Conservation (phyloP, 2,888 invertebrate genomes). For the Eumacrocentrus americanus region DNA sequence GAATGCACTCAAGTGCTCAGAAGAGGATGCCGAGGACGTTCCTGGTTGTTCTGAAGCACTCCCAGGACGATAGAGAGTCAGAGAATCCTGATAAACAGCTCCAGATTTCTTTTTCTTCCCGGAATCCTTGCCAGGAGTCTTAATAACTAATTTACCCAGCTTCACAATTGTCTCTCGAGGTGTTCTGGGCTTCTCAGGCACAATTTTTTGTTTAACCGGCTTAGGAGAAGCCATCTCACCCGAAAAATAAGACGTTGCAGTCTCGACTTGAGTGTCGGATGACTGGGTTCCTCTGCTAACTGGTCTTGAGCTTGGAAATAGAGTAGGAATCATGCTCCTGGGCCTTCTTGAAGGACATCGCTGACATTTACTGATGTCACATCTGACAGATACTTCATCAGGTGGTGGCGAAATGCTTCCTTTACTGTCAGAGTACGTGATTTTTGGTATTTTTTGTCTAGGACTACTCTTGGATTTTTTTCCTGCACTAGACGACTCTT, state of each 20-base stretch:
- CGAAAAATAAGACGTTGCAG: slow-evolving; percentile 1
- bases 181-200: not conserved
- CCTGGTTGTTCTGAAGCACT: no score
- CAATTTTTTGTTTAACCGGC: not conserved
- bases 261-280: slow-evolving; percentile 3
- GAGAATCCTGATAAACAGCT: no score
- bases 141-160: no score
- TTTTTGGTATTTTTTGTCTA: not conserved
- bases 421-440: no score
- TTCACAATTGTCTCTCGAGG: no score
- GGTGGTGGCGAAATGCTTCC: no score
- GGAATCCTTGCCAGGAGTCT: no score
- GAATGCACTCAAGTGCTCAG: no score
- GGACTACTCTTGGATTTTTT: not conserved
- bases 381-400: no score
- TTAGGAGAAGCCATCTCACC: slow-evolving; percentile 6
- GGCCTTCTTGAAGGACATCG: not conserved
- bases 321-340: slow-evolving; percentile 1
- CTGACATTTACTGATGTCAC: not conserved
- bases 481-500: not conserved
- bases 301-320: not conserved
- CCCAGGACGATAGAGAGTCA: no score
- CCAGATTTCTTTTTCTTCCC: no score
- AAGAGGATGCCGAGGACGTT: no score
- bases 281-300: slow-evolving; percentile 1